Percentiles rank a stretch among this genome's conserved stretches.
Conservation (phyloP, 1,140 invertebrate species). For the Ctenoplectra terminalis region DNA sequence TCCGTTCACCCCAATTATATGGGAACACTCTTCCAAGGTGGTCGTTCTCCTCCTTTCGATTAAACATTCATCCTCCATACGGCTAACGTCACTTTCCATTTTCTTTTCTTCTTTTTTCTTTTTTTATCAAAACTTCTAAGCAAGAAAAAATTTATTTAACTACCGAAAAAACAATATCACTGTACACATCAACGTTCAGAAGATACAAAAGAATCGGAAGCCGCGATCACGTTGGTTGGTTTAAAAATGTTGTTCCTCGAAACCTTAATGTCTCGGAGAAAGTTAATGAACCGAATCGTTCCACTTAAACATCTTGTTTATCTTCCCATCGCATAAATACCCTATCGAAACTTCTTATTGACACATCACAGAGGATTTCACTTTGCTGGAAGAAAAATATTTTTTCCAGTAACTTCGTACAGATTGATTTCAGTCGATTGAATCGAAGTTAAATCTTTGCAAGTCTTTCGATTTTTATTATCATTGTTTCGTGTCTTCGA, state of each 20-base stretch:
- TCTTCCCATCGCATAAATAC: neutral
- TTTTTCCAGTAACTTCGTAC: rapidly evolving
- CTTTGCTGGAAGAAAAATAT: neutral
- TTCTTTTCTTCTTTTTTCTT: neutral
- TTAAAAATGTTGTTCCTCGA: neutral
- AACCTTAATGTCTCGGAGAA: neutral
- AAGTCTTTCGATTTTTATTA: neutral
- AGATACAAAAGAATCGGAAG: too few relatives aligned
- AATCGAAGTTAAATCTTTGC: neutral
- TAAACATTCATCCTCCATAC: constrained; percentile 87
- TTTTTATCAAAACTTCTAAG: neutral
- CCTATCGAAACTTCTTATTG: neutral
- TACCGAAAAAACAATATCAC: too few relatives aligned
- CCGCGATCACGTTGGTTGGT: too few relatives aligned
- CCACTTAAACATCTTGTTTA: neutral
- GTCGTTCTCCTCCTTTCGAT: constrained; percentile 84
- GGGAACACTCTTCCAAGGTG: constrained; percentile 85
- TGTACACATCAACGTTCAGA: neutral
- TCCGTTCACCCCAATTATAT: constrained; percentile 84
- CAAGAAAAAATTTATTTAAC: neutral
- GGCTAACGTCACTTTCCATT: constrained; percentile 81
- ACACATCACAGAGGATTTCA: neutral
- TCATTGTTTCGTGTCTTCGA: neutral
- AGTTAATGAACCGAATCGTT: neutral
- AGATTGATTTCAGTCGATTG: neutral